phyloP scores from a whole-genome alignment of 1,140 invertebrate genomes.

The Neodiprion fabricii region DNA sequence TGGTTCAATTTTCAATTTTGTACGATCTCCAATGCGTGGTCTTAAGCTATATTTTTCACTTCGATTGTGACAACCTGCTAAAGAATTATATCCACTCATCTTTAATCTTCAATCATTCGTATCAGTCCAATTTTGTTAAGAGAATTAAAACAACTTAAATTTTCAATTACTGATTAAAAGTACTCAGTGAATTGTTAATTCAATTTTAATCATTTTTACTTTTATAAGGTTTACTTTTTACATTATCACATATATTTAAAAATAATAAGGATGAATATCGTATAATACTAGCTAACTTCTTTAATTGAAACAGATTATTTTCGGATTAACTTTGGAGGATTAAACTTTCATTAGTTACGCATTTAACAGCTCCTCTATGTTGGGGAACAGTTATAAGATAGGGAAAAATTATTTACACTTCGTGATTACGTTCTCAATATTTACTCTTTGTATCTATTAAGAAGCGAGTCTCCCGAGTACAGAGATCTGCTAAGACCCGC shows the following conservation, averaged over 20 bases:
- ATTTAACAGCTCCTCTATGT: not conserved
- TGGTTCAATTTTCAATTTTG: constrained; percentile 16
- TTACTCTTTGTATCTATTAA: not conserved
- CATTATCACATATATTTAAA: not conserved
- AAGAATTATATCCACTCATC: not conserved
- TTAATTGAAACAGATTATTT: not conserved
- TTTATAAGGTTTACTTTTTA: not conserved
- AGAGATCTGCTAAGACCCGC: constrained; percentile 6
- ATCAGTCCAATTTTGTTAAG: constrained; percentile 5
- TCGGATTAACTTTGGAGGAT: not conserved
- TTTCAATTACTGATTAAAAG: not conserved
- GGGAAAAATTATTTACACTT: not conserved
- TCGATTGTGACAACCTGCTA: not conserved
- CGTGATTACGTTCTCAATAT: not conserved
- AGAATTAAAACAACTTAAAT: not conserved
- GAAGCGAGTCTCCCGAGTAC: not conserved
- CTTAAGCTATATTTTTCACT: constrained; percentile 23
- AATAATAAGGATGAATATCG: not conserved
- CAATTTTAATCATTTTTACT: not conserved
- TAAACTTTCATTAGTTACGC: too few relatives aligned
- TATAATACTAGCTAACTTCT: not conserved
- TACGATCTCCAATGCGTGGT: constrained; percentile 9
- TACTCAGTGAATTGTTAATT: not conserved
- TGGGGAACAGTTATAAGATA: not conserved
- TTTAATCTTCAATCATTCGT: not conserved